Conservation (phyloP, 2,113 vertebrate species). For the Cavia porcellus region DNA sequence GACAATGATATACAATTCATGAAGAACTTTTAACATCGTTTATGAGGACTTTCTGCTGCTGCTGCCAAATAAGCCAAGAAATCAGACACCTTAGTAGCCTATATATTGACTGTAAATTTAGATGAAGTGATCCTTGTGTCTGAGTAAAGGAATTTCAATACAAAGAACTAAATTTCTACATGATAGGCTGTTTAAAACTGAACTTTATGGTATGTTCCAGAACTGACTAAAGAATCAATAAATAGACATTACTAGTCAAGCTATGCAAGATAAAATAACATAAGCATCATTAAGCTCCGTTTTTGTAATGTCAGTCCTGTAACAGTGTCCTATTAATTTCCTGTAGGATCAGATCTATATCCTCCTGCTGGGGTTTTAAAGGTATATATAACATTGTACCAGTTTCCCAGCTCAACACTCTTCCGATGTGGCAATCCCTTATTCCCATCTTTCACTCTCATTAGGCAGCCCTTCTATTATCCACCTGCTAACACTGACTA, state of each 20-base stretch:
- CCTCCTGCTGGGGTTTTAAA: neutral
- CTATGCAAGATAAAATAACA: slow-evolving; percentile 11
- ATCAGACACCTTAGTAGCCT: slow-evolving; percentile 51
- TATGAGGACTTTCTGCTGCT: slow-evolving; percentile 30
- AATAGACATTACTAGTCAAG: neutral
- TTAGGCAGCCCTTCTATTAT: neutral
- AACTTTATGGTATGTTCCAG: slow-evolving; percentile 17
- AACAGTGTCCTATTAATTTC: neutral
- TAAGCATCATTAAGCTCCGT: neutral
- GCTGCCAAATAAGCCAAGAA: slow-evolving; percentile 52
- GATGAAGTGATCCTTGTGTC: neutral
- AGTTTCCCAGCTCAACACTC: neutral
- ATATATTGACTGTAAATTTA: slow-evolving; percentile 16
- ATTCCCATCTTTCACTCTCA: neutral
- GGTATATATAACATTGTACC: neutral
- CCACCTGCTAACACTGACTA: neutral
- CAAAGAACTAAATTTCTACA: slow-evolving; percentile 11
- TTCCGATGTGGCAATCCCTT: neutral
- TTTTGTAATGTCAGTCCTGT: neutral
- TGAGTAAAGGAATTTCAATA: slow-evolving; percentile 29
- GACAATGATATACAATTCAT: neutral
- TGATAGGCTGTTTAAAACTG: neutral
- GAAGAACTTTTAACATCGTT: neutral
- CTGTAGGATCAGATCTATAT: neutral
- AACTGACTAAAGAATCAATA: slow-evolving; percentile 48